phyloP scores from a whole-genome alignment of 2,113 vertebrate genomes.

The Brachirus orientalis region DNA sequence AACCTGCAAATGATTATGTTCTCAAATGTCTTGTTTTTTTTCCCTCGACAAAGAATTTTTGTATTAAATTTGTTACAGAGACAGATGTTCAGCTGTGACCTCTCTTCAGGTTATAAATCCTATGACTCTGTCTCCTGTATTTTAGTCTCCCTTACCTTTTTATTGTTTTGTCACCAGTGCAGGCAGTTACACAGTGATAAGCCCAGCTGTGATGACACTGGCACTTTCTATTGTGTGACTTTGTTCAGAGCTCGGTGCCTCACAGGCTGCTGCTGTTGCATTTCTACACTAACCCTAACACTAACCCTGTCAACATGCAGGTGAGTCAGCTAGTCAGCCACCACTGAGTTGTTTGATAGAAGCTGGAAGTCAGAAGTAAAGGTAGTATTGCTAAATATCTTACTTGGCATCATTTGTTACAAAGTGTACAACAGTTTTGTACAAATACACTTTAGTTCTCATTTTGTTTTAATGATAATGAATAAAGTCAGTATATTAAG shows the following conservation, averaged over 20 bases:
- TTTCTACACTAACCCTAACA: not conserved
- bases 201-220: conserved; percentile 73
- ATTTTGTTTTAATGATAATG: no score
- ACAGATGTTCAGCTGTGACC: conserved; percentile 11
- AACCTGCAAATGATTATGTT: no score
- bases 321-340: conserved; percentile 58
- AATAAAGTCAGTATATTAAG: no score
- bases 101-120: not conserved
- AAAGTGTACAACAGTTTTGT: not conserved
- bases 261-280: not conserved
- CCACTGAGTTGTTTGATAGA: not conserved
- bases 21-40: no score
- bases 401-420: not conserved
- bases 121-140: not conserved
- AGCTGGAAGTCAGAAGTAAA: no score
- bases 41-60: no score
- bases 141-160: not conserved
- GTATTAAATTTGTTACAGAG: no score
- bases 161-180: conserved; percentile 3
- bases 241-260: conserved; percentile 50
- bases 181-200: conserved; percentile 55
- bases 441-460: no score
- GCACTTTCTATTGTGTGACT: conserved; percentile 74
- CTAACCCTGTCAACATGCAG: conserved; percentile 27
- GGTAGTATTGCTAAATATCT: not conserved